Conservation (phyloP, 2,888 invertebrate genomes). For the Pyrochroa serraticornis region DNA sequence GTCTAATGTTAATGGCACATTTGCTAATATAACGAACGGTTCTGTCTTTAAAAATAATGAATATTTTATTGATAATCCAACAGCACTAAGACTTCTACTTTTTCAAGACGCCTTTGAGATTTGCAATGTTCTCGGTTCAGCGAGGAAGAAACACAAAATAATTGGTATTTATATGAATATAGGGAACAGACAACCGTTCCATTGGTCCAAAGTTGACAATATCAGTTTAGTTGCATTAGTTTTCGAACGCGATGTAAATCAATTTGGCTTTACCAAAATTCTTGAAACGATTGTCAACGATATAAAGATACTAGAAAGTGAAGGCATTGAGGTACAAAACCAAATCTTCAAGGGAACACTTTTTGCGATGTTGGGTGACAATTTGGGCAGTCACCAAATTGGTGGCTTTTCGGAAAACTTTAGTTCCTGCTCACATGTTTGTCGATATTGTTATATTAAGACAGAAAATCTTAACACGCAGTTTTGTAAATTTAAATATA, state of each 20-base stretch:
- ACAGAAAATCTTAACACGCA: no score
- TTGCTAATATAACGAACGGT: constrained; percentile 24
- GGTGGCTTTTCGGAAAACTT: constrained; percentile 41
- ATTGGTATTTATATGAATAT: constrained; percentile 42
- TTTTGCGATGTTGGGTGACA: constrained; percentile 36
- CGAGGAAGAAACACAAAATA: constrained; percentile 43
- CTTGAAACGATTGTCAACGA: constrained; percentile 36
- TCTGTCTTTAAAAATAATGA: constrained; percentile 20
- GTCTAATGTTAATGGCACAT: no score
- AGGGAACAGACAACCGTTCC: constrained; percentile 38
- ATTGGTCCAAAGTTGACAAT: constrained; percentile 35
- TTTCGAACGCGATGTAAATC: constrained; percentile 36
- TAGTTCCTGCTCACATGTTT: neutral
- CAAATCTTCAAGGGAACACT: constrained; percentile 33
- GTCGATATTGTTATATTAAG: no score
- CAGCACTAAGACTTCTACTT: constrained; percentile 35
- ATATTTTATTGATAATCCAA: constrained; percentile 20
- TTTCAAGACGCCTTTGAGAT: constrained; percentile 46
- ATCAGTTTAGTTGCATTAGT: constrained; percentile 43
- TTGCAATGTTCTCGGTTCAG: constrained; percentile 44
- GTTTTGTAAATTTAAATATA: neutral
- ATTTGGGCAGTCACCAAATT: constrained; percentile 35
- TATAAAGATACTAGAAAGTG: constrained; percentile 36
- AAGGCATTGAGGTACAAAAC: constrained; percentile 29
- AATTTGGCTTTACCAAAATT: constrained; percentile 38